A percentile compares a stretch with the other conserved stretches of the same genome.
Evolutionary conservation across 2,797 vertebrate species (phyloP).

Genomic region (Tarsius wallacei): DNA sequence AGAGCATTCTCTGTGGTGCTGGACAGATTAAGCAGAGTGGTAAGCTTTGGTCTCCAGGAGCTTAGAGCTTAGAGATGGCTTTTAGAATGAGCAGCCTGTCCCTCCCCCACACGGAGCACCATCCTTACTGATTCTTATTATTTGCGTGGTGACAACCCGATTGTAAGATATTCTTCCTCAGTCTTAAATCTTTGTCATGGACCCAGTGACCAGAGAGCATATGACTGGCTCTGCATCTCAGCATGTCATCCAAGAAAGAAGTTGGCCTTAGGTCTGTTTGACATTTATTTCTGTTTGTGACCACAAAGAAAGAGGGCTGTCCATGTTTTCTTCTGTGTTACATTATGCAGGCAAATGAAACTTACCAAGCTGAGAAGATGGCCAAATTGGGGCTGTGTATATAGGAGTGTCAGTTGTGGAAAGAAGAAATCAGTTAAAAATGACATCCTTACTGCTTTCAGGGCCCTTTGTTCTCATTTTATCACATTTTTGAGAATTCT

Average conservation of each 20-base stretch:
- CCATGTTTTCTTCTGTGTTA: neutral
- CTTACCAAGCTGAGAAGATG: conserved; percentile 59
- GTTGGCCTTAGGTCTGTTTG: conserved; percentile 23
- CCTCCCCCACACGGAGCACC: neutral
- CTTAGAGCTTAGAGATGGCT: conserved; percentile 28
- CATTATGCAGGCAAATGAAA: conserved; percentile 53
- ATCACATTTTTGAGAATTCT: conserved; percentile 43
- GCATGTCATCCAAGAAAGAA: conserved; percentile 10
- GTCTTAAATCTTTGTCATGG: conserved; percentile 65
- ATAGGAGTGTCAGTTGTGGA: neutral
- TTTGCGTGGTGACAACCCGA: neutral
- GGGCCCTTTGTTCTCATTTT: neutral
- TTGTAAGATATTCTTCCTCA: neutral
- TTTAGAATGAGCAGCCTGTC: neutral
- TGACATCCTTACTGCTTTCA: conserved; percentile 10
- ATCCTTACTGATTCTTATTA: neutral
- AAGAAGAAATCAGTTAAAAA: conserved; percentile 44
- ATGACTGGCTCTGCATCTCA: neutral
- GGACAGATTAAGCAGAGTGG: neutral
- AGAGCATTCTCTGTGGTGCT: neutral
- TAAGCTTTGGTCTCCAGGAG: neutral
- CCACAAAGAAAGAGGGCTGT: conserved; percentile 44
- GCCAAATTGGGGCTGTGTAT: neutral
- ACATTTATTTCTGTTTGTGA: neutral
- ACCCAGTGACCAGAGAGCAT: conserved; percentile 17